Conservation (phyloP, 2,888 invertebrate species). For the Eupithecia abbreviata region DNA sequence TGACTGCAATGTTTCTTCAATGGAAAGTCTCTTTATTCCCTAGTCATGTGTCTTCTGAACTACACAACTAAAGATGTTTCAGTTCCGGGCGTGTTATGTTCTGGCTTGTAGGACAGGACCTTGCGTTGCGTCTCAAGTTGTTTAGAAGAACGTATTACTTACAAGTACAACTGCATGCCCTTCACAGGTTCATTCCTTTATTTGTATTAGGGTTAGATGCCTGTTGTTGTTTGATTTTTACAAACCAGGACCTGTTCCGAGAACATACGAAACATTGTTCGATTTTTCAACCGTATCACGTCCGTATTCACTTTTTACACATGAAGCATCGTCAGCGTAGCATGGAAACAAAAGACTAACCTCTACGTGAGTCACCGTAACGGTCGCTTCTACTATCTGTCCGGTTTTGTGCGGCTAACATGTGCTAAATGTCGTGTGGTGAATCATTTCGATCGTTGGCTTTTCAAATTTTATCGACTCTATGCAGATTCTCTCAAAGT, state of each 20-base stretch:
- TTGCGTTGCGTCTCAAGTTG: slow-evolving; percentile 31
- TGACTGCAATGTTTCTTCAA: neutral
- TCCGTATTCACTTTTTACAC: slow-evolving; percentile 18
- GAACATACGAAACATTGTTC: neutral
- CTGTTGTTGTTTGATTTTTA: neutral
- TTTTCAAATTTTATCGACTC: slow-evolving; percentile 33
- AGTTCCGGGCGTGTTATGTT: slow-evolving; percentile 16
- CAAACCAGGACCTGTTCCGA: neutral
- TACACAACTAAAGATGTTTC: neutral
- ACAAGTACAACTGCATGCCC: neutral
- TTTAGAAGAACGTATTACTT: slow-evolving; percentile 6
- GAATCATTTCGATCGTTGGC: slow-evolving; percentile 46
- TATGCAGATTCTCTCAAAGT: slow-evolving; percentile 23
- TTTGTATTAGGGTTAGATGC: neutral
- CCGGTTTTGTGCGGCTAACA: slow-evolving; percentile 47
- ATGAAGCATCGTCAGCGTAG: slow-evolving; percentile 18
- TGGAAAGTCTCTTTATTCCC: neutral
- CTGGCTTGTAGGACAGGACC: slow-evolving; percentile 28
- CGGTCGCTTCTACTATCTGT: slow-evolving; percentile 52
- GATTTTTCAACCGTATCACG: neutral
- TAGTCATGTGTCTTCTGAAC: neutral
- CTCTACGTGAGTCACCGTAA: slow-evolving; percentile 52
- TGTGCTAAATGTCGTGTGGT: slow-evolving; percentile 46
- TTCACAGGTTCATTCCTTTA: neutral
- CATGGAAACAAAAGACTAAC: slow-evolving; percentile 40